phyloP scores from a whole-genome alignment of 2,888 invertebrate genomes.

The Apodemia zela region DNA sequence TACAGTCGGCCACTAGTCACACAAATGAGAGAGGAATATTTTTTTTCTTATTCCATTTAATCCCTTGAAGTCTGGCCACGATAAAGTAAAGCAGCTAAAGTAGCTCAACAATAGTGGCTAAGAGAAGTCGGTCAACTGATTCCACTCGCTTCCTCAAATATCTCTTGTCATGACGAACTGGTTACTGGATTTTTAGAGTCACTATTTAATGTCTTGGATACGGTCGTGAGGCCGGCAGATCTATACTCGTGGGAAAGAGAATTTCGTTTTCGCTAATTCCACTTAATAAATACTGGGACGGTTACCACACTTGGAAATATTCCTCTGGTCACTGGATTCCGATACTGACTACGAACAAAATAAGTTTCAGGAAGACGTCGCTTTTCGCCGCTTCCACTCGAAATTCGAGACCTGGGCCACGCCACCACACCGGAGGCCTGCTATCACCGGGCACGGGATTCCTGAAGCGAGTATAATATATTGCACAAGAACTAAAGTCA shows the following conservation, averaged over 20 bases:
- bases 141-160: background rate
- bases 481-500: conserved; percentile 37
- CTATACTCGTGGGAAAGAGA: background rate
- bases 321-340: background rate
- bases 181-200: background rate
- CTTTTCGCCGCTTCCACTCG: background rate
- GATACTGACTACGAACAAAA: background rate
- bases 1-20: no score
- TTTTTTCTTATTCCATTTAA: no score
- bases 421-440: background rate
- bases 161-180: background rate
- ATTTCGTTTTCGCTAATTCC: background rate
- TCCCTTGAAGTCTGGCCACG: no score
- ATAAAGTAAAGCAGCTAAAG: no score
- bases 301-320: background rate
- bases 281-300: background rate
- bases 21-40: no score
- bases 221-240: background rate
- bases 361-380: background rate
- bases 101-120: no score
- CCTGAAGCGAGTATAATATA: background rate
- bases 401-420: background rate
- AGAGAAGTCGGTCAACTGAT: no score
- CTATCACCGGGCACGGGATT: background rate
- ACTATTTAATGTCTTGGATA: background rate